phyloP scores from a whole-genome alignment of 2,113 vertebrate genomes.

The Lasiurus cinereus region DNA sequence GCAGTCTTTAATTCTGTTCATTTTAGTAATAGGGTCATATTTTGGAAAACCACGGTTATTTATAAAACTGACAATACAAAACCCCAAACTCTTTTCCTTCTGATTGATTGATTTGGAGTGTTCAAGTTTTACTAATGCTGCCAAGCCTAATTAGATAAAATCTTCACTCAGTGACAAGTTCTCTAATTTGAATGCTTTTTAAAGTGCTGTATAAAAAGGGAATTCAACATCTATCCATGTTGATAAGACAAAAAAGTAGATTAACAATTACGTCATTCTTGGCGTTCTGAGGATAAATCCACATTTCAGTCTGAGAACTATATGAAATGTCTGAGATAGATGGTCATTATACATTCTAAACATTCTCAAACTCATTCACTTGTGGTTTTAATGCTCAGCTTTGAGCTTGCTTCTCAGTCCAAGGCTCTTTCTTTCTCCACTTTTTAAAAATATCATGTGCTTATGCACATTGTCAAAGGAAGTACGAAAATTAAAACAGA shows the following conservation, averaged over 20 bases:
- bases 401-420: background rate
- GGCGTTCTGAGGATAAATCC: background rate
- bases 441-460: background rate
- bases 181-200: background rate
- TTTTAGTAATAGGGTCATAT: slow-evolving; percentile 15
- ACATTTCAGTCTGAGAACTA: background rate
- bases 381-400: background rate
- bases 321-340: background rate
- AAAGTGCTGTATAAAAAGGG: background rate
- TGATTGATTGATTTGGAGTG: slow-evolving; percentile 9
- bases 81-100: background rate
- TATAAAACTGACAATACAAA: slow-evolving; percentile 49
- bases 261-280: slow-evolving; percentile 47
- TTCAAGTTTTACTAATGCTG: background rate
- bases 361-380: background rate
- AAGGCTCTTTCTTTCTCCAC: background rate
- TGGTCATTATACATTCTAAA: background rate
- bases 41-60: slow-evolving; percentile 6
- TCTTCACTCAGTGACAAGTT: background rate
- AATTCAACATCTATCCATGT: slow-evolving; percentile 7
- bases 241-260: background rate
- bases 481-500: background rate
- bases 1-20: slow-evolving; percentile 28
- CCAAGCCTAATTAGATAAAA: background rate
- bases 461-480: background rate